Base-by-base conservation (phyloP, 2,888 invertebrate species). In the Beris chalybata region DNA sequence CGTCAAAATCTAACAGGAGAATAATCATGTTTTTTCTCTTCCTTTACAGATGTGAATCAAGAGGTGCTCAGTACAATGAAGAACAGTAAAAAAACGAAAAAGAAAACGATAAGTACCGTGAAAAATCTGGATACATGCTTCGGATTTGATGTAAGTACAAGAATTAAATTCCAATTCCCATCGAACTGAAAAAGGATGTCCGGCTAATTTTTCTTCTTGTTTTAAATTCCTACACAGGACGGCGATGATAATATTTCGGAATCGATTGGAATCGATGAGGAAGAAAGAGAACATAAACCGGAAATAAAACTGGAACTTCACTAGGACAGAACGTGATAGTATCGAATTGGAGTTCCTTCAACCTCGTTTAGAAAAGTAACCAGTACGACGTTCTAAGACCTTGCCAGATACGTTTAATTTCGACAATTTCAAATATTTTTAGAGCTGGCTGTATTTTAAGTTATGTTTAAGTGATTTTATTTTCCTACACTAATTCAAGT, bases 41-140 rank as follows among this genome's bases (percentile, higher is more conserved):
- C 9, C 12, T 44, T 30, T n/a, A 50, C 69, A 82, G 83, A 81
- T 73, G 72, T 83, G 65, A 78, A 79, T 68, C 79, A 80, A 65
- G 82, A 82, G 70, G 82, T 82, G 0, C 76, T 82, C 43, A 79
- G 79, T 69, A 80, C 81, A 3, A 70, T 82, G 44, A 78, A 79
- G 68, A 75, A 76, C 4, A 78, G 78, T 32, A 74, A 78, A 70
- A 76, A 79, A 70, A 72, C 64, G 13, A 50, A 61, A 31, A 9
- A 47, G 22, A 64, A 65, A 44, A 32, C 64, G 5, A 11, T 64
- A 12, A 15, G 15, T 4, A 54, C 22, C 45, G 69, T 85, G 73
- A 87, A 87, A 72, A 92, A 92, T 70, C 89, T 91, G 80, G 87
- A 90, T 75, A 87, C 87, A 15, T 93, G 92, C 78, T 93, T 93